phyloP scores from a whole-genome alignment of 2,888 invertebrate genomes.

The Pristionchus maxplancki region DNA sequence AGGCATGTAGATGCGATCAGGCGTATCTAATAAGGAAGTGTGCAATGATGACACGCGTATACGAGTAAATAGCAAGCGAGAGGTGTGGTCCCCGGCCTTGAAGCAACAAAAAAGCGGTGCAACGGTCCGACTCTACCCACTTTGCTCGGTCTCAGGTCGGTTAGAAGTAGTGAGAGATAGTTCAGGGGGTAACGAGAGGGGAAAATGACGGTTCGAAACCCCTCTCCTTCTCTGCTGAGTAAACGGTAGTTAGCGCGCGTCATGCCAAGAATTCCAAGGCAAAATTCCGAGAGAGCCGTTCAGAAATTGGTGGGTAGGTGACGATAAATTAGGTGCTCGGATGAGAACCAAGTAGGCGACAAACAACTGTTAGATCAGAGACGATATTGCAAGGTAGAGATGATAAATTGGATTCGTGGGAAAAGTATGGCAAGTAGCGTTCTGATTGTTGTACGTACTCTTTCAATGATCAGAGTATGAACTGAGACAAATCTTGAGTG shows the following conservation, averaged over 20 bases:
- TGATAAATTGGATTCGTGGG: too few species aligned
- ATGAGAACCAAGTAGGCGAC: too few species aligned
- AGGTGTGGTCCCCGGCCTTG: conserved; percentile 28
- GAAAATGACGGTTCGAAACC: conserved; percentile 7
- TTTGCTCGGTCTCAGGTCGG: not conserved
- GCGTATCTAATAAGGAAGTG: too few species aligned
- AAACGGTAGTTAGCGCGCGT: not conserved
- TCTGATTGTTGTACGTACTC: too few species aligned
- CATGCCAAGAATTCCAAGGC: not conserved
- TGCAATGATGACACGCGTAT: too few species aligned
- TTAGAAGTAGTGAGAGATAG: not conserved
- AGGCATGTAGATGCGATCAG: too few species aligned
- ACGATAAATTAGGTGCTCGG: too few species aligned
- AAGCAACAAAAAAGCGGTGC: not conserved
- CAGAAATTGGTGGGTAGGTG: not conserved
- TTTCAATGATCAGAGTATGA: too few species aligned
- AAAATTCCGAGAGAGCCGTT: not conserved
- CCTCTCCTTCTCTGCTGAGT: not conserved
- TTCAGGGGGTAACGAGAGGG: not conserved
- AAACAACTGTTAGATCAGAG: too few species aligned
- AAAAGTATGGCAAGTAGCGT: too few species aligned
- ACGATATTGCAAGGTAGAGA: too few species aligned
- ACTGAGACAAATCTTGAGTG: too few species aligned
- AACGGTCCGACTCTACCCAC: not conserved
- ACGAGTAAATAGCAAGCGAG: not conserved